Base-by-base conservation (phyloP, 2,113 vertebrate species). In the Chamaea fasciata region DNA sequence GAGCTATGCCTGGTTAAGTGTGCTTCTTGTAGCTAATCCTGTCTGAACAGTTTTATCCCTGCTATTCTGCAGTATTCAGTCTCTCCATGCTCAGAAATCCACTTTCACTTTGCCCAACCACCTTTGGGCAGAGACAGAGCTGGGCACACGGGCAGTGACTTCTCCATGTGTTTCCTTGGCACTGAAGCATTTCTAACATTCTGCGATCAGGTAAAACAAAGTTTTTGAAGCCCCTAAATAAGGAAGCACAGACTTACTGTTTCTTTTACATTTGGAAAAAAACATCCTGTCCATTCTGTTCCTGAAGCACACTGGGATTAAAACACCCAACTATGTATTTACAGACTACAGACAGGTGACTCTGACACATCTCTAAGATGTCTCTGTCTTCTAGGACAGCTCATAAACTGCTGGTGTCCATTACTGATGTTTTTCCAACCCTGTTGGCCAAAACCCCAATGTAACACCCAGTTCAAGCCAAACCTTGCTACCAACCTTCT, bases 1-100 rank as follows among this genome's bases (percentile, higher is more conserved):
- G 3, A 75, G 17, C 0, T 0, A 19, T 0, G 2, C 41, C 55
- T 10, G 30, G 27, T 3, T 11, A 35, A 22, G 4, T 0, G 6
- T 13, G 6, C 74, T 81, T 39, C 87, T n/a, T 5, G 6, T 15
- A 65, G 50, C 30, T 39, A 56, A 41, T 1, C 2, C 1, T 6
- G 6, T 10, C 30, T 71, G 42, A 67, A n/a, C 9, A 17, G 26
- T 1, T 78, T 47, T 13, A 33, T 2, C 60, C 62, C 57, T n/a
- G 35, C 22, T 13, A 15, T 11, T 73, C 21, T 35, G 11, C 41
- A 73, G 5, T 3, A 55, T 7, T 35, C 18, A 7, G 16, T 8
- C 23, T 47, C 30, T 24, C 70, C 27, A 19, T 0, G 21, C 19
- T 13, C 6, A 41, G 20, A 77, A 39, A 74, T 31, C 5, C 44